Percentiles rank a stretch among this genome's conserved stretches.
Evolutionary conservation across 1,140 invertebrate species (phyloP).

Genomic region (Armadillidium nasatum): DNA sequence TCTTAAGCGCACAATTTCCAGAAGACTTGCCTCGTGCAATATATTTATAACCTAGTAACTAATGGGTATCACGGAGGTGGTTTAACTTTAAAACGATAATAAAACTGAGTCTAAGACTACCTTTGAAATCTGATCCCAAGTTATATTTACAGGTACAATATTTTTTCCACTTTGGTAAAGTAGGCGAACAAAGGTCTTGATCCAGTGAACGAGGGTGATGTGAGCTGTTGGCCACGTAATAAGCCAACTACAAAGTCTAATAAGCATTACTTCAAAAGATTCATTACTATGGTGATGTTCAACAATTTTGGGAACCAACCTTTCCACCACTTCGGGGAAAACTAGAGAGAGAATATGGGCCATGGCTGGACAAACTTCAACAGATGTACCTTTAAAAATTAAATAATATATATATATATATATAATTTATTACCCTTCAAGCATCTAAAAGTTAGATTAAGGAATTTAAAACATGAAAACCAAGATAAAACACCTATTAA

Average conservation of each 20-base stretch:
- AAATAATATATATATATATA: no score
- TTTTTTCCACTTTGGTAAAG: constrained; percentile 32
- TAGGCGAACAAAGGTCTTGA: constrained; percentile 29
- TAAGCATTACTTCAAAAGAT: constrained; percentile 29
- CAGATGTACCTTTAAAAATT: not conserved
- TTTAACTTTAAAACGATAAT: no score
- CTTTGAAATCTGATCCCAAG: constrained; percentile 33
- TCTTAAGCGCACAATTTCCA: no score
- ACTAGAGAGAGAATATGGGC: not conserved
- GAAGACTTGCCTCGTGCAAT: no score
- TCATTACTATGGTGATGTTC: constrained; percentile 28
- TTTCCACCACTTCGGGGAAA: constrained; percentile 27
- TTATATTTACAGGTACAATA: constrained; percentile 30
- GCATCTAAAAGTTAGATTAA: no score
- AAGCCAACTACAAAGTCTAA: constrained; percentile 32
- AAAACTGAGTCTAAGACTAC: constrained; percentile 8
- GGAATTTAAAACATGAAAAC: no score
- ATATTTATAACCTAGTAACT: no score
- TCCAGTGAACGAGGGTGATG: constrained; percentile 28
- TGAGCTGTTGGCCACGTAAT: constrained; percentile 36
- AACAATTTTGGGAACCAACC: constrained; percentile 30
- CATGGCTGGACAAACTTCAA: not conserved
- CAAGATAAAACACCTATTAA: no score
- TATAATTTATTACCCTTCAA: no score
- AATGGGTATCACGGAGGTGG: no score